Evolutionary conservation across 2,797 vertebrate species (phyloP), one percentile per base, ranked within the genome.

Genomic region (Rhinella marina): DNA sequence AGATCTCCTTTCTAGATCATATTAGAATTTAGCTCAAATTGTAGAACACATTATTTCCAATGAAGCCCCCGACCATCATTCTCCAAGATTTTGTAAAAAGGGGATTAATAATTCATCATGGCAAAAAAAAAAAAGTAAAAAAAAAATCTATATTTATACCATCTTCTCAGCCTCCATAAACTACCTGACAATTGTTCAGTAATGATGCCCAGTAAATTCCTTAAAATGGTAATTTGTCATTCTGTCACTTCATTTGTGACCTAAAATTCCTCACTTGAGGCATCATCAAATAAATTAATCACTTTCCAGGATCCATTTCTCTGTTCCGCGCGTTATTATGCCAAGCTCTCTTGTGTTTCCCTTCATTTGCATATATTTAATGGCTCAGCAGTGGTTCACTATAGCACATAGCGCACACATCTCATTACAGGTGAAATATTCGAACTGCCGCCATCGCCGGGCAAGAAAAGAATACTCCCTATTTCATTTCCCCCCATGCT

Each of bases 211-310:
- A 98, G 98, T 99, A 99, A 99, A 99, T 99, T 98, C 97, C 97
- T 98, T 99, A 99, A 99, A 99, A 99, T 99, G 98, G 97, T 98
- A 96, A 99, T 99, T 99, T 99, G 98, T 99, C 98, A 98, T 99
- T 97, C 97, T 99, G 98, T 98, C 98, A 99, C 97, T 99, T 99
- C 97, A 99, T 99, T 99, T 99, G 98, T 99, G 98, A 99, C 98
- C 98, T 97, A 99, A 99, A 99, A 99, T 99, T 98, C 97, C 98
- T 99, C 98, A 99, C 98, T 97, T 98, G 98, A 98, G 98, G 98
- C 97, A 98, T 99, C 97, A 99, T 99, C 98, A 99, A 99, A 99
- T 99, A 98, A 99, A 99, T 99, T 98, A 99, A 99, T 99, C 98
- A 99, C 98, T 98, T 98, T 97, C 97, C 98, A 97, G 97, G 97